Conservation (phyloP, 2,797 vertebrate genomes). For the Halcyon badia region DNA sequence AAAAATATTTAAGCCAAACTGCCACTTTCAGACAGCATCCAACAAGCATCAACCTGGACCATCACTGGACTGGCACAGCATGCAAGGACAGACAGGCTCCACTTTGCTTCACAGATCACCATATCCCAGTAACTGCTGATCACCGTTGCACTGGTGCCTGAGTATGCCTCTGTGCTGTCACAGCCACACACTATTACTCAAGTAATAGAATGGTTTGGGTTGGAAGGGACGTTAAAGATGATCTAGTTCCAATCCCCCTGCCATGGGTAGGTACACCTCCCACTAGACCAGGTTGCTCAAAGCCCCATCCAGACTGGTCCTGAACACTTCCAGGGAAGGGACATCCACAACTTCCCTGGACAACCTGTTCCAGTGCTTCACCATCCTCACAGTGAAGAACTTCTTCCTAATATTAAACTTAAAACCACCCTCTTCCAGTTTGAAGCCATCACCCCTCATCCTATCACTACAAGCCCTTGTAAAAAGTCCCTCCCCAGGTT, state of each 20-base stretch:
- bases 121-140: background rate
- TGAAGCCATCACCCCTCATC: too few species aligned
- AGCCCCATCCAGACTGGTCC: background rate
- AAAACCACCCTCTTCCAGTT: background rate
- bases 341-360: background rate
- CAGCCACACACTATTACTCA: background rate
- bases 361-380: background rate
- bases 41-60: background rate
- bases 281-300: background rate
- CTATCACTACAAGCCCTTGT: background rate
- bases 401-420: too few species aligned
- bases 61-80: fast-evolving
- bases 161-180: background rate
- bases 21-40: background rate
- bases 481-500: background rate
- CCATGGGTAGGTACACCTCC: background rate
- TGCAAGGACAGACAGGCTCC: background rate
- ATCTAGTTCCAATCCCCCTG: background rate
- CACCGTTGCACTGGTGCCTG: fast-evolving
- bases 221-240: background rate
- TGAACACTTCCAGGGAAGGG: background rate
- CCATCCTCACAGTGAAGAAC: background rate
- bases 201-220: background rate
- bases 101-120: background rate
- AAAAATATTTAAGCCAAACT: background rate